Conservation (phyloP, 2,888 invertebrate species). For the Scaptomyza reducta region DNA sequence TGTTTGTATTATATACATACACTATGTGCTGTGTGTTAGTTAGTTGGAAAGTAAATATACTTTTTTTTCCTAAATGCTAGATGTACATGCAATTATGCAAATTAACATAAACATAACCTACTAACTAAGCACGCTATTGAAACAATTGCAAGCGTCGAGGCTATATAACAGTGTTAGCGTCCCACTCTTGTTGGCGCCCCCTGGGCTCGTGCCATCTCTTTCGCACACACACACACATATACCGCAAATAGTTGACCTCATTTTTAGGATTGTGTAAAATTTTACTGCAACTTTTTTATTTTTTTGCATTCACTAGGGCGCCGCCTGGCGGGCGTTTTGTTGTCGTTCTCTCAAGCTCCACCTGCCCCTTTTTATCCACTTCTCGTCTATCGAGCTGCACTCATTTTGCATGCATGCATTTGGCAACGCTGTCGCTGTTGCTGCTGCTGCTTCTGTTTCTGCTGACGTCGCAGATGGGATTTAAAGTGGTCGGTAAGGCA, state of each 20-base stretch:
- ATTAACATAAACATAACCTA: slow-evolving; percentile 80
- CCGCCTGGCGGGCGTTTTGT: slow-evolving; percentile 70
- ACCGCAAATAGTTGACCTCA: slow-evolving; percentile 77
- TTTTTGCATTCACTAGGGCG: slow-evolving; percentile 56
- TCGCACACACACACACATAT: slow-evolving; percentile 29
- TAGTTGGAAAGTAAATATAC: slow-evolving; percentile 34
- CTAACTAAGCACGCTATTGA: slow-evolving; percentile 78
- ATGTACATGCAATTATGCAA: slow-evolving; percentile 71
- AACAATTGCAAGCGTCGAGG: slow-evolving; percentile 63
- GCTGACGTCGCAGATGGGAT: slow-evolving; percentile 45
- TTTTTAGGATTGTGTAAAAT: slow-evolving; percentile 74
- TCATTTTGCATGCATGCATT: slow-evolving; percentile 77
- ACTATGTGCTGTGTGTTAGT: neutral
- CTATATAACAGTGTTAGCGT: slow-evolving; percentile 20
- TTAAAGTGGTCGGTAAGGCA: slow-evolving; percentile 3
- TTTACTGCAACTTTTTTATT: slow-evolving; percentile 60
- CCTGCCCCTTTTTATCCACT: neutral
- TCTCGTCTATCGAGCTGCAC: slow-evolving; percentile 50
- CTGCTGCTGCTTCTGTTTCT: slow-evolving; percentile 28
- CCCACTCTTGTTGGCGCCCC: slow-evolving; percentile 12
- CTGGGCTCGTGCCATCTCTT: slow-evolving; percentile 9
- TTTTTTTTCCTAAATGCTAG: slow-evolving; percentile 15
- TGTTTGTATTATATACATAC: neutral
- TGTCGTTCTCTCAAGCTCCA: slow-evolving; percentile 19
- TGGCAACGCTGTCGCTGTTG: slow-evolving; percentile 71